Evolutionary conservation across 92 coral and sea anemone genomes (phyloP), one percentile per base, ranked within the genome.

Genomic region (Paragorgia papillata): DNA sequence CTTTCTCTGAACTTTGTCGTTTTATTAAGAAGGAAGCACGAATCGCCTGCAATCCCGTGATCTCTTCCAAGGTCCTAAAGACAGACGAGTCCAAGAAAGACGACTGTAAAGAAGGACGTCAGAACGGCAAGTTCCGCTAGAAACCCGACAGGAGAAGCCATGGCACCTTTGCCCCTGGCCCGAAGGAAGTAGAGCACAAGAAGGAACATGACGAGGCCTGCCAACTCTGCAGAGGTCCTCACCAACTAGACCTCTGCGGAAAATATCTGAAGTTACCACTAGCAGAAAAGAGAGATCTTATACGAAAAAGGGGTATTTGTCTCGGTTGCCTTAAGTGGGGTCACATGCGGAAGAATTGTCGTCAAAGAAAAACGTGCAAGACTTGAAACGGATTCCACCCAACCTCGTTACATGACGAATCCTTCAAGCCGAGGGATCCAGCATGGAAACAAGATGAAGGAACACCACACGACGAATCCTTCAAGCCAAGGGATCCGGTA

Each of bases 41-140:
- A 60, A 87, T 87, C 21, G 87, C 88, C 25, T 83, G 82, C 58
- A 87, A 83, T 62, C 88, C 87, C 9, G 88, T 83, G 9, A 79
- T 76, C 19, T 62, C 67, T 2, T 49, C 24, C 9, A 50, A 81
- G n/a, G 35, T 54, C 0, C 70, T 62, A 63, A 81, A 61, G 32
- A 82, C 75, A 44, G 86, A 77, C 19, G 82, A 44, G 34, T 17
- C 49, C 0, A 74, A 14, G 22, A 31, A 44, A 46, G 63, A 70
- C 7, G 30, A 39, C 21, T 56, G 32, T 20, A 64, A 41, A 15
- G 43, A 24, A 32, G 8, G 43, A 66, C 39, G 19, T 43, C 8
- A 51, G n/a, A 41, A 51, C 26, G n/a, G n/a, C n/a, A n/a, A n/a
- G n/a, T 26, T 48, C 8, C 46, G 18, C 43, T 51, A 60, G 22